These are phyloP conservation scores for Ammodytes marinus DNA, from an alignment of 2,113 vertebrate genomes.

Conservation along the genomic window DNA sequence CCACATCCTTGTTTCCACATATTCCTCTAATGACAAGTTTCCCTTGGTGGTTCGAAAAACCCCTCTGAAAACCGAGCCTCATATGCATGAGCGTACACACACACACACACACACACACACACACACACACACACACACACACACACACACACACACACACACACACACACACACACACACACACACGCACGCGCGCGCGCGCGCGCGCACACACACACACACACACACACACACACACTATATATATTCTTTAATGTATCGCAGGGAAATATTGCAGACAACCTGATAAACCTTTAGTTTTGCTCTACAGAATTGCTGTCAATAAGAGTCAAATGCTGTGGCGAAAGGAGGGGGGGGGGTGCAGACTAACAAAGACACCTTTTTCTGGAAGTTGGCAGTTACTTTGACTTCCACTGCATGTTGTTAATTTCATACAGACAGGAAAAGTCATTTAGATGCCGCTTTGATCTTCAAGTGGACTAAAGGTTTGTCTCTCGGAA, in stretches of 20 bases:
- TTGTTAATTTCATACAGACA: constrained; percentile 16
- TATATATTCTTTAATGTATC: background rate
- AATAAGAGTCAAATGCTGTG: background rate
- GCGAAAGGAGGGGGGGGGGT: background rate
- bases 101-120: constrained; percentile 3
- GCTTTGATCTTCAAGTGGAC: background rate
- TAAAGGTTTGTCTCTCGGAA: background rate
- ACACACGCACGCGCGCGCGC: background rate
- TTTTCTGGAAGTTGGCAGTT: constrained; percentile 36
- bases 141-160: background rate
- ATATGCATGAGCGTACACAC: constrained; percentile 14
- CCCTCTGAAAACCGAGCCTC: constrained; percentile 28
- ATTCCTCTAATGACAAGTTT: constrained; percentile 68
- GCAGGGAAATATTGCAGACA: background rate
- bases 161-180: constrained; percentile 13
- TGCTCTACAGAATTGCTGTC: background rate
- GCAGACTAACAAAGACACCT: constrained; percentile 28
- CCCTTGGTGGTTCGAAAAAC: constrained; percentile 52
- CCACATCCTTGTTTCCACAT: constrained; percentile 80
- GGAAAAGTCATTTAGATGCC: constrained; percentile 9
- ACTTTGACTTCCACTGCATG: constrained; percentile 30
- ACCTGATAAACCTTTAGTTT: background rate
- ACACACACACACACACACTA: background rate
- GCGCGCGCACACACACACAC: too few species aligned
- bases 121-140: background rate